Percentiles rank a stretch among this genome's conserved stretches.
Evolutionary conservation across 2,113 vertebrate genomes (phyloP).

Genomic region (Paratilapia polleni): DNA sequence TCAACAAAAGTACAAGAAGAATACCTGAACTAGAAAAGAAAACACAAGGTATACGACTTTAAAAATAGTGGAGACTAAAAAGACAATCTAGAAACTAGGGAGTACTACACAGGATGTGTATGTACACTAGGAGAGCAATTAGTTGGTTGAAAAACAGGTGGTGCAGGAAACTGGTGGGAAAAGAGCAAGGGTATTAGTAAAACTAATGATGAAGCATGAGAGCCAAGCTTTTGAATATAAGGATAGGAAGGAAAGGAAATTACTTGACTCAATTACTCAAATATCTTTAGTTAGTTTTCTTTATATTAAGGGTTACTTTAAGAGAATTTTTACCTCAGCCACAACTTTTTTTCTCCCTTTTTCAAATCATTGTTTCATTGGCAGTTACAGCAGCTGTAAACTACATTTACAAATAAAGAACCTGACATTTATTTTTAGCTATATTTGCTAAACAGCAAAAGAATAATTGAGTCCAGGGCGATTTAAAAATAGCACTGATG

Average conservation of each 20-base stretch:
- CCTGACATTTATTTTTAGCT: slow-evolving; percentile 25
- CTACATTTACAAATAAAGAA: slow-evolving; percentile 21
- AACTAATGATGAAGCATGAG: not conserved
- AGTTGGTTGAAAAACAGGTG: not conserved
- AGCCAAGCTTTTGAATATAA: not conserved
- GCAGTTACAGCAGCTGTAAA: not conserved
- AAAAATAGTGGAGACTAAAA: not conserved
- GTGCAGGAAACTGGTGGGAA: not conserved
- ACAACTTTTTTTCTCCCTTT: no score
- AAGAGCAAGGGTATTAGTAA: not conserved
- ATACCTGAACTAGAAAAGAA: not conserved
- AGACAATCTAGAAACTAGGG: not conserved
- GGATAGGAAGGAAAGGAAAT: not conserved
- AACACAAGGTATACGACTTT: not conserved
- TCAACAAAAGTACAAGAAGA: not conserved
- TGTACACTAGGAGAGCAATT: not conserved
- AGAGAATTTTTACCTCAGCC: not conserved
- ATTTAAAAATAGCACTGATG: slow-evolving; percentile 25
- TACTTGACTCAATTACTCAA: not conserved
- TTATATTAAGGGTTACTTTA: not conserved
- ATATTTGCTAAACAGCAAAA: slow-evolving; percentile 38
- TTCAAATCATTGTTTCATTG: not conserved
- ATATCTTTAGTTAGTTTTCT: not conserved
- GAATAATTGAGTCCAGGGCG: slow-evolving; percentile 24
- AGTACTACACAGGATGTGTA: not conserved